phyloP scores from a whole-genome alignment of 2,888 invertebrate species.

The Epiblema foenella region DNA sequence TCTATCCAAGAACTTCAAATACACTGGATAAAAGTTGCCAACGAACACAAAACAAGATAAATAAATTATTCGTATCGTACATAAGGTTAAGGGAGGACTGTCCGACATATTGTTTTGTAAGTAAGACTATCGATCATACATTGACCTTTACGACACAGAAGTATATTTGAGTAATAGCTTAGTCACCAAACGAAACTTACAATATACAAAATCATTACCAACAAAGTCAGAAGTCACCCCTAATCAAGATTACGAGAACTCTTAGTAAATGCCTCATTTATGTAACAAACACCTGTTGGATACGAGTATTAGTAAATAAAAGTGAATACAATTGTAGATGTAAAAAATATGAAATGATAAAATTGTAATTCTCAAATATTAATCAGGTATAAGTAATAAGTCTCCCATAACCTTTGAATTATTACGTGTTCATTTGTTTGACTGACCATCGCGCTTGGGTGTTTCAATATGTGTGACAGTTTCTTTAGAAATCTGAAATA shows the following conservation, averaged over 20 bases:
- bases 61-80: slow-evolving; percentile 11
- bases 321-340: no score
- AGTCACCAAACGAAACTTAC: no score
- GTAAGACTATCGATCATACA: not conserved
- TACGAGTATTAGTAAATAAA: no score
- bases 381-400: no score
- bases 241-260: not conserved
- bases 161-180: not conserved
- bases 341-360: no score
- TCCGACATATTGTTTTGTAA: not conserved
- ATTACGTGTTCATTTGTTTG: no score
- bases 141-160: not conserved
- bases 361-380: no score
- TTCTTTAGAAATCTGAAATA: no score
- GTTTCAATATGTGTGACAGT: no score
- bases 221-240: not conserved
- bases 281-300: not conserved
- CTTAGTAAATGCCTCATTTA: not conserved
- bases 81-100: no score
- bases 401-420: no score
- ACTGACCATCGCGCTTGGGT: no score
- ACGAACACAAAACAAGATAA: slow-evolving; percentile 10
- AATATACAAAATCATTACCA: not conserved
- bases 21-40: slow-evolving; percentile 20
- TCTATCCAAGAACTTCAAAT: slow-evolving; percentile 14